A percentile compares a stretch with the other conserved stretches of the same genome.
These are phyloP conservation scores for Propithecus coquereli DNA, from an alignment of 2,113 vertebrate genomes.

Conservation along the genomic window DNA sequence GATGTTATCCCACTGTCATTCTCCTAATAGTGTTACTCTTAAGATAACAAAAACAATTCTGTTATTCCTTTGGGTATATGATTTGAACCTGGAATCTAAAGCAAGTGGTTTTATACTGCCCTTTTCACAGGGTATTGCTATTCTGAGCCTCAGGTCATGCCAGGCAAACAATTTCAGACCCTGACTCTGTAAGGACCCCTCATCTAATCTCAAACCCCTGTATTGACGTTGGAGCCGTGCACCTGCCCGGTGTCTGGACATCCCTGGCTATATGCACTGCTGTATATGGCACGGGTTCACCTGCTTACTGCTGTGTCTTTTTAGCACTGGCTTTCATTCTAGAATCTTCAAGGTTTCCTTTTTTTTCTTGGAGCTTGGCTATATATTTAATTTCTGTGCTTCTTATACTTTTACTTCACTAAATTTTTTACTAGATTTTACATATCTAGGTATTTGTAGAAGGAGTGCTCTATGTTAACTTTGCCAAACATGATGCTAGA, in stretches of 20 bases:
- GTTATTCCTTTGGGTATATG: not conserved
- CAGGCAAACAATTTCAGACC: not conserved
- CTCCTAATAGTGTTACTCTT: not conserved
- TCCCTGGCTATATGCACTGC: not conserved
- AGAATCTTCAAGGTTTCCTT: not conserved
- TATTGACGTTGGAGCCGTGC: too few relatives aligned
- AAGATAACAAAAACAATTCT: not conserved
- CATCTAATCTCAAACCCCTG: not conserved
- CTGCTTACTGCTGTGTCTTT: not conserved
- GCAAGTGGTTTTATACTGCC: too few relatives aligned
- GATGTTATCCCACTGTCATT: not conserved
- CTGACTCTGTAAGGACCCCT: not conserved
- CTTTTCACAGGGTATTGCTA: not conserved
- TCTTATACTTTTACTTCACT: not conserved
- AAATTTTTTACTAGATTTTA: too few relatives aligned
- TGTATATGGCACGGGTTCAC: rapidly evolving
- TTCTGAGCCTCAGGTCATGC: not conserved
- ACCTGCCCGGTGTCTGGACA: not conserved
- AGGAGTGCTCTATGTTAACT: not conserved
- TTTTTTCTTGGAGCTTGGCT: not conserved
- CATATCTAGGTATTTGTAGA: not conserved
- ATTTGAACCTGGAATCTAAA: not conserved
- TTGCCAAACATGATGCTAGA: not conserved
- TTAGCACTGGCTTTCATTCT: not conserved
- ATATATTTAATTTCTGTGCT: not conserved